Evolutionary conservation across 2,113 vertebrate species (phyloP).

Genomic region (Gymnarchus niloticus): DNA sequence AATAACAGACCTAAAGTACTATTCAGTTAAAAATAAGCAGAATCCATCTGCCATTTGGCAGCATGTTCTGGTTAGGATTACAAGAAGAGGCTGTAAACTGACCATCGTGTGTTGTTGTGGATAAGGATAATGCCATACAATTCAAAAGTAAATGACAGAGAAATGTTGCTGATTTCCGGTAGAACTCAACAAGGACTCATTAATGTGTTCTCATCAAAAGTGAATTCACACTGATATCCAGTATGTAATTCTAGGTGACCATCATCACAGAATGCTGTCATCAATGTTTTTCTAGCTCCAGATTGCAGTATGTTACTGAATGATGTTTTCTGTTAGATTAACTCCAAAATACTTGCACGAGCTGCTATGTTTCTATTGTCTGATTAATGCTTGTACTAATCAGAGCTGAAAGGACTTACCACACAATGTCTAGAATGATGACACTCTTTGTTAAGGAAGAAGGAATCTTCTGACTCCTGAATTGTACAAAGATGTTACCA

Average conservation of each 20-base stretch:
- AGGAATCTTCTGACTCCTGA: background rate
- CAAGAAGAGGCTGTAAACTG: too few species aligned
- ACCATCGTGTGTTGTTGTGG: background rate
- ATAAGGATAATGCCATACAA: background rate
- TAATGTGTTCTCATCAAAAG: background rate
- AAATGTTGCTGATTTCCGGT: background rate
- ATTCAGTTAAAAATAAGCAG: too few species aligned
- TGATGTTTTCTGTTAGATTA: background rate
- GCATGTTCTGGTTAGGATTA: background rate
- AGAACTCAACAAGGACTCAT: background rate
- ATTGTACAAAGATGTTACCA: background rate
- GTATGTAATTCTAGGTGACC: background rate
- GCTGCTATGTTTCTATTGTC: background rate
- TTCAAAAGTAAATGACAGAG: background rate
- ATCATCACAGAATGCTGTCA: background rate
- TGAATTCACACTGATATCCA: background rate
- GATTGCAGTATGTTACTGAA: background rate
- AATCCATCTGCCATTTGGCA: background rate
- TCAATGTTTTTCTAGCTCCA: background rate
- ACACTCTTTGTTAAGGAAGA: background rate
- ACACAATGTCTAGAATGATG: background rate
- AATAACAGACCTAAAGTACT: too few species aligned
- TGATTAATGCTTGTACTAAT: background rate
- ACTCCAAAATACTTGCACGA: background rate
- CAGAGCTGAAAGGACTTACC: background rate